These are phyloP conservation scores for Meloidogyne exigua DNA, from an alignment of 1,140 invertebrate species.

Conservation along the genomic window DNA sequence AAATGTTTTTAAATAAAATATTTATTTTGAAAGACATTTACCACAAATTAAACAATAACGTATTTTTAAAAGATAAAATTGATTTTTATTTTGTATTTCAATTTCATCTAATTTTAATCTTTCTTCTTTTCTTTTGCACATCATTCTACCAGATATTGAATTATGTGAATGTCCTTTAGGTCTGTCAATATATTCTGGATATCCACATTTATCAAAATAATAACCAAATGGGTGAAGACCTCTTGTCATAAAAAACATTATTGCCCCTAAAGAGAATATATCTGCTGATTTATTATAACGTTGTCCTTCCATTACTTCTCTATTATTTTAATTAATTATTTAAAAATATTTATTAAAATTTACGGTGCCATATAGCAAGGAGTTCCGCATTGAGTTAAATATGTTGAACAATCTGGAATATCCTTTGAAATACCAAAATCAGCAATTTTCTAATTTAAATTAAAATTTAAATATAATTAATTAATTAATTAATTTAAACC, in stretches of 20 bases:
- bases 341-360: background rate
- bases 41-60: background rate
- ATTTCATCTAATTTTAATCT: slow-evolving; percentile 5
- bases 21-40: background rate
- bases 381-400: background rate
- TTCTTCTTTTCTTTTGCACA: background rate
- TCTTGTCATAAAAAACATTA: background rate
- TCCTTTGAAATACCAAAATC: background rate
- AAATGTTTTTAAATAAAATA: background rate
- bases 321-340: background rate
- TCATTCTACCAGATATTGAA: slow-evolving; percentile 2
- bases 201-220: background rate
- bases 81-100: slow-evolving; percentile 5
- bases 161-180: background rate
- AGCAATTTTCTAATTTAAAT: background rate
- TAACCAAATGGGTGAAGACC: background rate
- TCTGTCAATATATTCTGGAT: slow-evolving; percentile 2
- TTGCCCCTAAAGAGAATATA: background rate
- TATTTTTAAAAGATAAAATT: slow-evolving; percentile 1
- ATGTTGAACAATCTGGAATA: background rate
- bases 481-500: background rate
- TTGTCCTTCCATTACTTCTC: background rate
- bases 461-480: no score
- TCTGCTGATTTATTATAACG: background rate
- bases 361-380: background rate